These are phyloP conservation scores for Hypolimnas misippus DNA, from an alignment of 2,888 invertebrate species.

Conservation along the genomic window DNA sequence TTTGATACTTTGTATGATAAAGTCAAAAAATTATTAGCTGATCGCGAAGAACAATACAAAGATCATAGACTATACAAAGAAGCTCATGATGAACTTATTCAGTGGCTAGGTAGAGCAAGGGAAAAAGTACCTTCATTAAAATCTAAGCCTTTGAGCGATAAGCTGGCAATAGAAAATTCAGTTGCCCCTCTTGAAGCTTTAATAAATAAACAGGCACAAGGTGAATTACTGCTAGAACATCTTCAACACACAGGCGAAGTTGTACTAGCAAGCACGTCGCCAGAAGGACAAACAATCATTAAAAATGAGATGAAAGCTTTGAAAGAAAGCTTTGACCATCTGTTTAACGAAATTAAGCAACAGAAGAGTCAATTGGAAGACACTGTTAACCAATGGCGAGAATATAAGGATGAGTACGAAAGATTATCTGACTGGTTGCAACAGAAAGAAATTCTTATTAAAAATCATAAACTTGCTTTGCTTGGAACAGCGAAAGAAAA, in stretches of 20 bases:
- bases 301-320: slow-evolving; percentile 93
- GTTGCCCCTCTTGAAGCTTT: slow-evolving; percentile 93
- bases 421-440: slow-evolving; percentile 96
- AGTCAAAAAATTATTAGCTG: slow-evolving; percentile 89
- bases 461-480: slow-evolving; percentile 93
- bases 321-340: slow-evolving; percentile 91
- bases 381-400: slow-evolving; percentile 92
- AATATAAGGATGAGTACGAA: slow-evolving; percentile 97
- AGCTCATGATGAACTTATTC: slow-evolving; percentile 94
- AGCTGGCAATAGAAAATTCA: slow-evolving; percentile 94
- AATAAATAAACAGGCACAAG: slow-evolving; percentile 95
- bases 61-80: slow-evolving; percentile 96
- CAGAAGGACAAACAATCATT: slow-evolving; percentile 90
- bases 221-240: slow-evolving; percentile 93
- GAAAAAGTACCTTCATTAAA: slow-evolving; percentile 95
- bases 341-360: slow-evolving; percentile 93
- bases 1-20: slow-evolving; percentile 91
- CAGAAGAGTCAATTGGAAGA: slow-evolving; percentile 93
- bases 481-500: slow-evolving; percentile 92
- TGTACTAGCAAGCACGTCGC: slow-evolving; percentile 91
- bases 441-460: slow-evolving; percentile 95
- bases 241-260: slow-evolving; percentile 94
- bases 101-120: slow-evolving; percentile 94
- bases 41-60: slow-evolving; percentile 93
- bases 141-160: slow-evolving; percentile 92